These are phyloP conservation scores for Aythya fuligula DNA, from an alignment of 2,797 vertebrate species.

Conservation along the genomic window DNA sequence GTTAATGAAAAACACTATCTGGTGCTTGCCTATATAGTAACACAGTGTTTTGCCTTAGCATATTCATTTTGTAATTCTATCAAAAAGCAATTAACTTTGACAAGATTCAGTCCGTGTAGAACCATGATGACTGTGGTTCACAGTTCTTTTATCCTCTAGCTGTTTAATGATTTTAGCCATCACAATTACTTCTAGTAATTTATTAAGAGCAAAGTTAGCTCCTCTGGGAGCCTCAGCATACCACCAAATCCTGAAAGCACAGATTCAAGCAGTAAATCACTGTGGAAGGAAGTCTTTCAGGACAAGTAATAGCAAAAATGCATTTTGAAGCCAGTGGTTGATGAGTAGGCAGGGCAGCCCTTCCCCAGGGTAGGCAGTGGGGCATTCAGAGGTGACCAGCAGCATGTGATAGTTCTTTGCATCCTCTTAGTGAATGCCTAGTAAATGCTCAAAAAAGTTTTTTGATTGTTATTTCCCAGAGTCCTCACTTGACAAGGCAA, in stretches of 20 bases:
- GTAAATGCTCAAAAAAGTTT: not conserved
- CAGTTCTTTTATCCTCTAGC: not conserved
- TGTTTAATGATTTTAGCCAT: conserved; percentile 10
- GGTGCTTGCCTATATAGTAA: not conserved
- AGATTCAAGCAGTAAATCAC: not conserved
- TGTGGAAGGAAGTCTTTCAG: not conserved
- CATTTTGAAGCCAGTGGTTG: not conserved
- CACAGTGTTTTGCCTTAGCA: not conserved
- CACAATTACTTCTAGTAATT: not conserved
- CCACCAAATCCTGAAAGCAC: not conserved
- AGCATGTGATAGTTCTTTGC: not conserved
- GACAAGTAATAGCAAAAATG: not conserved
- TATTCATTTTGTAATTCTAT: not conserved
- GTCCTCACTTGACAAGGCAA: not conserved
- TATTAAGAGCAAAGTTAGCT: not conserved
- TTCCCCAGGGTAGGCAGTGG: not conserved
- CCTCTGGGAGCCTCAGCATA: not conserved
- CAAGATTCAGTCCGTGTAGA: not conserved
- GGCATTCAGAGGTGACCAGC: not conserved
- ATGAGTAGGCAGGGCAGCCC: not conserved
- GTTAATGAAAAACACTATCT: not conserved
- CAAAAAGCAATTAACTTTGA: conserved; percentile 19
- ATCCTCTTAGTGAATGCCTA: not conserved
- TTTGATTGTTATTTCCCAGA: not conserved
- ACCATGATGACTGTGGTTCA: not conserved